These are phyloP conservation scores for Chaenogobius annularis DNA, from an alignment of 2,113 vertebrate genomes.

Conservation along the genomic window DNA sequence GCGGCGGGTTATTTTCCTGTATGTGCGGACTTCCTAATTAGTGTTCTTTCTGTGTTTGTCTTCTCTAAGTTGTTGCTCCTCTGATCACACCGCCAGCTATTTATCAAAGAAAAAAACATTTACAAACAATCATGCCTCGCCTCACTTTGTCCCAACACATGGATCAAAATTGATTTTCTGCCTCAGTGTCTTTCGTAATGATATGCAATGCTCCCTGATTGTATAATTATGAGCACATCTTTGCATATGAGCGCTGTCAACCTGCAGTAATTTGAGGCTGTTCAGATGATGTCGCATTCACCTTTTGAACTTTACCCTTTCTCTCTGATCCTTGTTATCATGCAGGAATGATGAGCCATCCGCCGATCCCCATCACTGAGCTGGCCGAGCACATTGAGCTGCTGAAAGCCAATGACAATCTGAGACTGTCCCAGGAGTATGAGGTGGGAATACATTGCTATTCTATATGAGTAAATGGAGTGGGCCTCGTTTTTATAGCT, in stretches of 20 bases:
- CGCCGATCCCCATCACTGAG: conserved; percentile 90
- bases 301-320: conserved; percentile 27
- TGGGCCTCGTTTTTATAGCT: conserved; percentile 22
- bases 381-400: conserved; percentile 95
- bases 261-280: conserved; percentile 22
- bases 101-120: conserved; percentile 72
- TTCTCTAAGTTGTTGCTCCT: conserved; percentile 51
- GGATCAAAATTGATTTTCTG: conserved; percentile 73
- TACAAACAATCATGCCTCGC: conserved; percentile 59
- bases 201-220: conserved; percentile 52
- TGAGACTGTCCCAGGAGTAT: conserved; percentile 96
- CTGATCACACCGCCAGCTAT: conserved; percentile 61
- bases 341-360: conserved; percentile 91
- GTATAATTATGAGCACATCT: conserved; percentile 46
- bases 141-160: conserved; percentile 58
- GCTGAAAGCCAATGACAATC: conserved; percentile 97
- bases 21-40: conserved; percentile 57
- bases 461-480: conserved; percentile 25
- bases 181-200: conserved; percentile 53
- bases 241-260: conserved; percentile 34
- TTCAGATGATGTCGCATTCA: not conserved
- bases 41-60: conserved; percentile 63
- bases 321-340: conserved; percentile 12
- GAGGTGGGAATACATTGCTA: conserved; percentile 80
- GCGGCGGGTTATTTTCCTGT: conserved; percentile 42